Evolutionary conservation across 2,888 invertebrate genomes (phyloP), one percentile per base, ranked within the genome.

Genomic region (Tetanocera ferruginea): DNA sequence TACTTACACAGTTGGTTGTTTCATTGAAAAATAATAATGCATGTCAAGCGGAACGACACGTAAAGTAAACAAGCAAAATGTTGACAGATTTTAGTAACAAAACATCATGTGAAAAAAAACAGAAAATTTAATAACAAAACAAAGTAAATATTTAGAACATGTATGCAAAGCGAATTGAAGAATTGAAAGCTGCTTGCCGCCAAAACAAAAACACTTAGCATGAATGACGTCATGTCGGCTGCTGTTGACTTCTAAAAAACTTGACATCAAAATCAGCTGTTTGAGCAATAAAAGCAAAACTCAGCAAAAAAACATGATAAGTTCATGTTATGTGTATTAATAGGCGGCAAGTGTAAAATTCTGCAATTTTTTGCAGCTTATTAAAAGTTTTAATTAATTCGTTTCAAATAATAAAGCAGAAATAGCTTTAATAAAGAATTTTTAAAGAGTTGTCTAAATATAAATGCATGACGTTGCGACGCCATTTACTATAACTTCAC

Each of bases 1-100:
- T 74, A 74, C 73, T 74, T 74, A 74, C 73, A 28, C 37, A 28
- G 64, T 72, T 37, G 60, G 57, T 25, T 23, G 31, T 17, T 60
- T 43, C 73, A 73, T 73, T 23, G 37, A 28, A 66, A 8, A 37
- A 52, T 23, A 31, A 23, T 14, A 25, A 19, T 4, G 37, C 5
- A 11, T 19, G 19, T 62, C 73, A 74, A 74, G 75, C 25, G 52
- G 28, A 75, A 75, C 75, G 67, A 28, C 17, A 69, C 25, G 28
- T 8, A 51, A 69, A 69, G 25, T n/a, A 75, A 62, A 74, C 28
- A 31, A 74, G 28, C 66, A 28, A 19, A 66, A 67, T 17, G 37
- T 28, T 49, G 62, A 28, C n/a, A 23, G 25, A 37, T 62, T 14
- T 17, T n/a, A 19, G 25, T 19, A 34, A 28, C 19, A 66, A 25